Evolutionary conservation across 2,888 invertebrate species (phyloP).

Genomic region (Rhodophaea formosa): DNA sequence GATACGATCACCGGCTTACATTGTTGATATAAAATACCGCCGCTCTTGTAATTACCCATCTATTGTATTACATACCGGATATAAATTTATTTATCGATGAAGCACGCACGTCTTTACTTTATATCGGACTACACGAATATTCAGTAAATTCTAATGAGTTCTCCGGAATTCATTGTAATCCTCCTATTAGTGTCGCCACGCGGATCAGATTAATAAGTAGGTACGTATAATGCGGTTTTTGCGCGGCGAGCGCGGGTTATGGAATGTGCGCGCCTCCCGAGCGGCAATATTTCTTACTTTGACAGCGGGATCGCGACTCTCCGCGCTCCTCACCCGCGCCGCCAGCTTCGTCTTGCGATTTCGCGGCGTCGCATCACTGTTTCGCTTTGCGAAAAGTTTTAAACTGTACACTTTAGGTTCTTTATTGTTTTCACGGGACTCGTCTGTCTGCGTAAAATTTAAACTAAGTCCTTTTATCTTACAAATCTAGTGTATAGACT

Average conservation of each 20-base stretch:
- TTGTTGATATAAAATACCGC: slow-evolving; percentile 47
- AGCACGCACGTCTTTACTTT: background rate
- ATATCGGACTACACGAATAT: background rate
- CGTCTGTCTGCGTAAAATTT: slow-evolving; percentile 62
- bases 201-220: slow-evolving; percentile 27
- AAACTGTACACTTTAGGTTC: slow-evolving; percentile 73
- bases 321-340: slow-evolving; percentile 43
- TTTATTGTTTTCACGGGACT: slow-evolving; percentile 69
- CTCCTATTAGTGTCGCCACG: background rate
- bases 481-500: slow-evolving; percentile 48
- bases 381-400: slow-evolving; percentile 67
- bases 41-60: slow-evolving; percentile 48
- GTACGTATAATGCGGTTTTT: slow-evolving; percentile 45
- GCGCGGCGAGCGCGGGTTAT: slow-evolving; percentile 41
- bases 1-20: slow-evolving; percentile 58
- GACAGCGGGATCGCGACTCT: slow-evolving; percentile 55
- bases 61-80: slow-evolving; percentile 29
- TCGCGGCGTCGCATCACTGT: slow-evolving; percentile 61
- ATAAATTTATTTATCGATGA: background rate
- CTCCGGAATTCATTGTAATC: slow-evolving; percentile 10
- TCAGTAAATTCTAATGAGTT: slow-evolving; percentile 14
- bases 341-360: slow-evolving; percentile 66
- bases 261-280: slow-evolving; percentile 41
- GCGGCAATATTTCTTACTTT: slow-evolving; percentile 73
- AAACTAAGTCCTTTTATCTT: slow-evolving; percentile 55